Percentiles rank a stretch among this genome's conserved stretches.
These are phyloP conservation scores for Eurytoma adleriae DNA, from an alignment of 2,888 invertebrate genomes.

Conservation along the genomic window DNA sequence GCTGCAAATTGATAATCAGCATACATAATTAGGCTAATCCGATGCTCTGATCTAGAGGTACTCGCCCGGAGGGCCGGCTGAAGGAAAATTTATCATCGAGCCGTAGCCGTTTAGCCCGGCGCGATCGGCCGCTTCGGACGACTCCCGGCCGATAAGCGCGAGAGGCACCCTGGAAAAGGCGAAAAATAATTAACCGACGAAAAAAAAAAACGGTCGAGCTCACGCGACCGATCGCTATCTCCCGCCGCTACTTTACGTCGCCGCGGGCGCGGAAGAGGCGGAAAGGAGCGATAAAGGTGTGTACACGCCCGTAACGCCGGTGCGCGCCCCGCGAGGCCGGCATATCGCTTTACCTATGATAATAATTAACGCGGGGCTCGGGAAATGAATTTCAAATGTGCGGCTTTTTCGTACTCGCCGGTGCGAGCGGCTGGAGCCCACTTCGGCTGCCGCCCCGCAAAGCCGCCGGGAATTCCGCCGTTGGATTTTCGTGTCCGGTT, in stretches of 20 bases:
- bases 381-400: slow-evolving; percentile 43
- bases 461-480: slow-evolving; percentile 11
- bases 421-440: background rate
- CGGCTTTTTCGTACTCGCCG: slow-evolving; percentile 18
- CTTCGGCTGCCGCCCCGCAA: background rate
- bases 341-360: slow-evolving; percentile 28
- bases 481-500: slow-evolving; percentile 14
- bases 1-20: slow-evolving; percentile 51
- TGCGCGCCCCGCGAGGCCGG: background rate
- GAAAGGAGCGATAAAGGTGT: slow-evolving; percentile 13
- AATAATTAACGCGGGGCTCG: slow-evolving; percentile 33
- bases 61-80: background rate
- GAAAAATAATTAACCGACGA: slow-evolving; percentile 29
- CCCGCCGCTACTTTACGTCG: background rate
- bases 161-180: slow-evolving; percentile 31
- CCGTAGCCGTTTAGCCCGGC: background rate
- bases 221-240: slow-evolving; percentile 42
- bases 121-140: background rate
- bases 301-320: background rate
- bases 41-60: slow-evolving; percentile 29
- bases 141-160: slow-evolving; percentile 1
- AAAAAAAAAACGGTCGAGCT: background rate
- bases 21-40: slow-evolving; percentile 51
- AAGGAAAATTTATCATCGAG: slow-evolving; percentile 41
- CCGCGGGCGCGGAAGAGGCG: slow-evolving; percentile 3